A percentile compares a stretch with the other conserved stretches of the same genome.
Evolutionary conservation across 1,140 invertebrate genomes (phyloP).

Genomic region (Rhagoletis pomonella): DNA sequence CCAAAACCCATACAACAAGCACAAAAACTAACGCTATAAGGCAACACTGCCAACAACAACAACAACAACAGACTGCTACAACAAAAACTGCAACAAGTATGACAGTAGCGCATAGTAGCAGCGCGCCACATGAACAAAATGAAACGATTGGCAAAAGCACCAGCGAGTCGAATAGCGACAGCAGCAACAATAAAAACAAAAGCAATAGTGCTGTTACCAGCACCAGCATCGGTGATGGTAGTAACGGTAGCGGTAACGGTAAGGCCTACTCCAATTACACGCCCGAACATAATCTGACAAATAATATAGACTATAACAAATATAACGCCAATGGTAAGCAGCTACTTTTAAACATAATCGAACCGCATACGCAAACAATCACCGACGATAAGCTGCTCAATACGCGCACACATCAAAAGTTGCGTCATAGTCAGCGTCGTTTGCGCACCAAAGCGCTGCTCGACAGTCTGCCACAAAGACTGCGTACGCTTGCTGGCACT

Average conservation of each 20-base stretch:
- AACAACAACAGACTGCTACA: not conserved
- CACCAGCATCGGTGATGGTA: constrained; percentile 48
- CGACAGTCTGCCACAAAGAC: constrained; percentile 5
- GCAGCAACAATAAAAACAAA: not conserved
- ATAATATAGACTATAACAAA: not conserved
- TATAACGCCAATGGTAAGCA: not conserved
- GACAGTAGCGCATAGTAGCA: not conserved
- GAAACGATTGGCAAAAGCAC: constrained; percentile 43
- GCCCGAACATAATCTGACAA: not conserved
- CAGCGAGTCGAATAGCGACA: constrained; percentile 5
- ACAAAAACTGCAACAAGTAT: no score
- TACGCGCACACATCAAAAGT: not conserved
- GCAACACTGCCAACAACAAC: not conserved
- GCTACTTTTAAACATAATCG: not conserved
- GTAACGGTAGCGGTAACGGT: constrained; percentile 49
- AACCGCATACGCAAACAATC: not conserved
- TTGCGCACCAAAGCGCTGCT: constrained; percentile 40
- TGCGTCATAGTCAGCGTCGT: constrained; percentile 4
- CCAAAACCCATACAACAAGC: not conserved
- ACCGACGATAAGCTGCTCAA: not conserved
- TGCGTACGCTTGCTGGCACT: not conserved
- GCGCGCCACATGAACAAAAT: not conserved
- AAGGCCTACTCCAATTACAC: not conserved
- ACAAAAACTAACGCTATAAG: not conserved
- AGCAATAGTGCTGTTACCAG: constrained; percentile 48